Conservation (phyloP, 2,113 vertebrate genomes). For the Paramormyrops kingsleyae region DNA sequence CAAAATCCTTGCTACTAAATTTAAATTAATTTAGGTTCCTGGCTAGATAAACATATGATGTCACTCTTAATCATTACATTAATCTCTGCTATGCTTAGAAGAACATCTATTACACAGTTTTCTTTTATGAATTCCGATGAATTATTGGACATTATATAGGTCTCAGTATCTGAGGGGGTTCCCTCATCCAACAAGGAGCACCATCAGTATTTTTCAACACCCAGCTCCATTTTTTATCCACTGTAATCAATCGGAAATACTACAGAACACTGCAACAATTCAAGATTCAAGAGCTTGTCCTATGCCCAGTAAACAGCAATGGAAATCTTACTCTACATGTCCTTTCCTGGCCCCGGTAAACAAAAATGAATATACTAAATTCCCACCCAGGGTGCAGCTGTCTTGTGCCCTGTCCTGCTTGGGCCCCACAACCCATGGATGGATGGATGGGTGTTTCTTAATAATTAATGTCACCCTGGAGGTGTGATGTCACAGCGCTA, state of each 20-base stretch:
- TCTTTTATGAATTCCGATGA: not conserved
- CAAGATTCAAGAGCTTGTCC: not conserved
- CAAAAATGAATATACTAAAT: not conserved
- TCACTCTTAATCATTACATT: not conserved
- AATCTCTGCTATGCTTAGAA: not conserved
- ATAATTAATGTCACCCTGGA: not conserved
- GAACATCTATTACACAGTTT: not conserved
- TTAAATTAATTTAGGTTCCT: not conserved
- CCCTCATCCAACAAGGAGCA: not conserved
- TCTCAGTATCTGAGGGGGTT: not conserved
- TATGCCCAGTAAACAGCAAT: not conserved
- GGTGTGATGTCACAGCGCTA: not conserved
- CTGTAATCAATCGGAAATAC: not conserved
- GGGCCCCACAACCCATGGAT: not conserved
- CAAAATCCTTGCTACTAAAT: not conserved
- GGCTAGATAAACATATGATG: not conserved
- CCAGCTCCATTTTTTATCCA: not conserved
- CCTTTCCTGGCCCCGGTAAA: not conserved
- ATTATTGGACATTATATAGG: not conserved
- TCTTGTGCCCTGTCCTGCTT: not conserved
- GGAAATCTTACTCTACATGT: not conserved
- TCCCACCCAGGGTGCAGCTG: not conserved
- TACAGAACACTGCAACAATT: not conserved
- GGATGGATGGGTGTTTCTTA: not conserved
- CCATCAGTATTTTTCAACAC: not conserved